Conservation (phyloP, 2,797 vertebrate species). For the Xiphophorus birchmanni region DNA sequence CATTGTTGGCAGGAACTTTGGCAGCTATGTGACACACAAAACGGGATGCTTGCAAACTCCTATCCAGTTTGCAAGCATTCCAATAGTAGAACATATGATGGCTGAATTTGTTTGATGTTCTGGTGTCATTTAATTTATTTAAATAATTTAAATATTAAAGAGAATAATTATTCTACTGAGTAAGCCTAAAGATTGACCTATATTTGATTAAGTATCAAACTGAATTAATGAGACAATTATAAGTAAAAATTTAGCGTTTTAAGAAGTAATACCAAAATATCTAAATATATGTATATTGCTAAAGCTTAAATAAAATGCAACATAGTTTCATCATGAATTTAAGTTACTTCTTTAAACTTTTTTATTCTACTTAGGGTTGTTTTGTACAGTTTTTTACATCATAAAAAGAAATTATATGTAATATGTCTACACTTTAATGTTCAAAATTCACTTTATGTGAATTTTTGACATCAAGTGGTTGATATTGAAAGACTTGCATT, state of each 20-base stretch:
- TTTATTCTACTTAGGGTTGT: neutral
- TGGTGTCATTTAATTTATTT: neutral
- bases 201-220: neutral
- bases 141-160: neutral
- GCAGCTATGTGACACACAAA: no score
- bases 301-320: neutral
- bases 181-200: neutral
- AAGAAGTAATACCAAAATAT: neutral
- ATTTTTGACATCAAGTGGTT: neutral
- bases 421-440: neutral
- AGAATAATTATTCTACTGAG: neutral
- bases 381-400: neutral
- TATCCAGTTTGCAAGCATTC: neutral
- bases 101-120: neutral
- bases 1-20: no score
- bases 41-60: no score
- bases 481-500: neutral
- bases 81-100: slow-evolving; percentile 13
- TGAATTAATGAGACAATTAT: neutral
- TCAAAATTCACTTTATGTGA: neutral
- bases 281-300: neutral
- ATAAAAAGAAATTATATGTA: no score
- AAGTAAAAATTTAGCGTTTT: neutral
- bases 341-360: neutral
- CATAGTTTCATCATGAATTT: neutral